phyloP scores from a whole-genome alignment of 2,888 invertebrate species.

The Laspeyria flexula region DNA sequence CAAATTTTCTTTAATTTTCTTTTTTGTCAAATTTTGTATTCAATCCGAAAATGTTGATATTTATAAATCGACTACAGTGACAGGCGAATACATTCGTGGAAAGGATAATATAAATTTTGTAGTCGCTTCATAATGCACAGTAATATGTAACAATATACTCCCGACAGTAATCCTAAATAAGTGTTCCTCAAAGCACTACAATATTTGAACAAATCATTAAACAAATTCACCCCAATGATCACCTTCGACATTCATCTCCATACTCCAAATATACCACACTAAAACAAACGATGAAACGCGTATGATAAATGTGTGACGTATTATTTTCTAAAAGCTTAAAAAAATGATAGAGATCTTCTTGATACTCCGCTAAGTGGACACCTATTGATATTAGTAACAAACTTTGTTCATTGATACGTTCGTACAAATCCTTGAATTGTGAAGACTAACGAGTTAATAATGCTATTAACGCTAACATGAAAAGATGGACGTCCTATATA shows the following conservation, averaged over 20 bases:
- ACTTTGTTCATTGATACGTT: constrained; percentile 8
- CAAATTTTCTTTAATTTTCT: constrained; percentile 6
- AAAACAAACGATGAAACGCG: constrained; percentile 50
- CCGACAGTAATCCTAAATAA: constrained; percentile 20
- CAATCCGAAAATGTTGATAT: constrained; percentile 20
- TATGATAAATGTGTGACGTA: constrained; percentile 57
- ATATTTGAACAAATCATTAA: constrained; percentile 26
- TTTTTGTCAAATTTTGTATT: constrained; percentile 33
- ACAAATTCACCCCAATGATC: constrained; percentile 17
- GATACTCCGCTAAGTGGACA: constrained; percentile 71
- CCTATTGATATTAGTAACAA: constrained; percentile 37
- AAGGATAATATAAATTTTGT: constrained; percentile 20
- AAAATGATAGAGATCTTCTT: constrained; percentile 69
- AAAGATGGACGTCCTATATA: neutral
- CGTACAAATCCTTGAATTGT: constrained; percentile 4
- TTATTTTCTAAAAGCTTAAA: constrained; percentile 57
- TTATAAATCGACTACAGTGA: constrained; percentile 31
- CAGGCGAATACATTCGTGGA: constrained; percentile 13
- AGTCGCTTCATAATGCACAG: constrained; percentile 29
- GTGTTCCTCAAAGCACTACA: constrained; percentile 19
- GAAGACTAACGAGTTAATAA: neutral
- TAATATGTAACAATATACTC: constrained; percentile 15
- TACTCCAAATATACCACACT: constrained; percentile 42
- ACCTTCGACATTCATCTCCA: constrained; percentile 18
- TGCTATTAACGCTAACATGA: neutral